phyloP scores from a whole-genome alignment of 2,888 invertebrate genomes.

The Merodon equestris region DNA sequence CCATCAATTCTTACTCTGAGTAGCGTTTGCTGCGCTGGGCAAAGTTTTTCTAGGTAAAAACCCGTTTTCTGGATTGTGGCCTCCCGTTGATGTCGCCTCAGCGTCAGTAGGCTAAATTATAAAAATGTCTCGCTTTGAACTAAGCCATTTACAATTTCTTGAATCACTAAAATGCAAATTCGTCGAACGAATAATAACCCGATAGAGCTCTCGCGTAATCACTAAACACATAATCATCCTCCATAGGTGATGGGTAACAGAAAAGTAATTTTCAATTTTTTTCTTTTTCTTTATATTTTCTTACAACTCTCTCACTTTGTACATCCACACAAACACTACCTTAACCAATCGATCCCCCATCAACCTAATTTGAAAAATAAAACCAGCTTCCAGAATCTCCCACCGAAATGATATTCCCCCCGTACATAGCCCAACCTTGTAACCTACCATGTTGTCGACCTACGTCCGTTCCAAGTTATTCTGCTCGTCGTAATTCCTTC shows the following conservation, averaged over 20 bases:
- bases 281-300: slow-evolving; percentile 71
- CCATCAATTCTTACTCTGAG: too few relatives aligned
- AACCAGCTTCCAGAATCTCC: slow-evolving; percentile 77
- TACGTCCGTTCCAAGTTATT: slow-evolving; percentile 76
- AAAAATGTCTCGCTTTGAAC: too few relatives aligned
- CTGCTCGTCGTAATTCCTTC: slow-evolving; percentile 63
- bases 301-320: slow-evolving; percentile 41
- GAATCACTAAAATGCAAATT: slow-evolving; percentile 28
- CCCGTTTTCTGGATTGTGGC: too few relatives aligned
- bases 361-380: too few relatives aligned
- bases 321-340: slow-evolving; percentile 51
- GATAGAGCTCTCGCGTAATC: slow-evolving; percentile 3
- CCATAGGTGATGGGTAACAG: slow-evolving; percentile 72
- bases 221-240: slow-evolving; percentile 13
- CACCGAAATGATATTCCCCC: slow-evolving; percentile 78
- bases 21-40: too few relatives aligned
- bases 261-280: slow-evolving; percentile 71
- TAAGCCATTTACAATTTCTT: too few relatives aligned
- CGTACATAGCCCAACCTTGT: slow-evolving; percentile 78
- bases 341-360: too few relatives aligned
- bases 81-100: too few relatives aligned
- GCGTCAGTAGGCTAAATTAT: too few relatives aligned
- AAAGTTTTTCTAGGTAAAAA: too few relatives aligned
- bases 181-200: background rate
- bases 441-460: slow-evolving; percentile 78